These are phyloP conservation scores for Barbus barbus DNA, from an alignment of 2,113 vertebrate genomes.

Conservation along the genomic window DNA sequence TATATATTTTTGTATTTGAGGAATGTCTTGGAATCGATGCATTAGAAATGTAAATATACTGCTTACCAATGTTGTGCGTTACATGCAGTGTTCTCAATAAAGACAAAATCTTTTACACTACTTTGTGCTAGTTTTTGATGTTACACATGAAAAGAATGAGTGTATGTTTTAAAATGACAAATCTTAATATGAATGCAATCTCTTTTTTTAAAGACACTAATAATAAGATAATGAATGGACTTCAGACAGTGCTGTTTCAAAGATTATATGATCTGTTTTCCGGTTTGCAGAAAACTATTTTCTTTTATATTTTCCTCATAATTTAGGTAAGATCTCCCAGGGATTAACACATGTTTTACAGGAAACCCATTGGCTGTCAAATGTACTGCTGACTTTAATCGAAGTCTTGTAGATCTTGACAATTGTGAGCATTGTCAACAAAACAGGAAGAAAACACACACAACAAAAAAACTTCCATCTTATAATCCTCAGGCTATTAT, in stretches of 20 bases:
- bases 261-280: not conserved
- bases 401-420: constrained; percentile 15
- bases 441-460: not conserved
- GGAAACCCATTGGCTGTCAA: not conserved
- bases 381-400: constrained; percentile 27
- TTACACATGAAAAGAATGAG: not conserved
- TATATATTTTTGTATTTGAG: not conserved
- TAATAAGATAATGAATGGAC: not conserved
- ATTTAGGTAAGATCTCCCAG: not conserved
- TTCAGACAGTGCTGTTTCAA: not conserved
- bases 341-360: not conserved
- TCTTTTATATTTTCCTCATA: not conserved
- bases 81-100: constrained; percentile 32
- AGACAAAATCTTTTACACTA: constrained; percentile 4
- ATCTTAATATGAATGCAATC: not conserved
- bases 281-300: not conserved
- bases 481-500: not conserved
- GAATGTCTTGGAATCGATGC: not conserved
- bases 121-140: not conserved
- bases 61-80: not conserved
- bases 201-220: not conserved
- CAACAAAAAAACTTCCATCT: too few relatives aligned
- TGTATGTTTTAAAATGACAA: too few relatives aligned
- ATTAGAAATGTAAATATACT: not conserved
- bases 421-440: not conserved